Conservation (phyloP, 2,888 invertebrate genomes). For the Galerucella pusilla region DNA sequence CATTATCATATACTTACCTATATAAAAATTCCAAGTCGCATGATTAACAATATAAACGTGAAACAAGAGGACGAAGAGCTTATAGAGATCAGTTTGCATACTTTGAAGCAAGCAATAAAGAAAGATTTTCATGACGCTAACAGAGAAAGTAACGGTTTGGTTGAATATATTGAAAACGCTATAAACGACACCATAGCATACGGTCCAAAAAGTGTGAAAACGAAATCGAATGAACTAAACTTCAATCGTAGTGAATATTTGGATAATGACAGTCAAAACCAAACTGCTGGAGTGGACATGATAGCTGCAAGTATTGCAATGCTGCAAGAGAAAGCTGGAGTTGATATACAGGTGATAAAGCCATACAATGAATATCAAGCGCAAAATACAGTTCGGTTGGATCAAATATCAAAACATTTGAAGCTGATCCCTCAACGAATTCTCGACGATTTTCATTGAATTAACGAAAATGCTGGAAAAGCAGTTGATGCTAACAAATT, state of each 20-base stretch:
- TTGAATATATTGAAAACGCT: background rate
- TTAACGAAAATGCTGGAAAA: constrained; percentile 9
- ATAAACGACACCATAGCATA: background rate
- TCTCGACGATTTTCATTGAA: constrained; percentile 7
- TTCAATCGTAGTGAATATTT: background rate
- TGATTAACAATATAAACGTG: background rate
- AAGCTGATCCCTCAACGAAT: background rate
- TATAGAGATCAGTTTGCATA: background rate
- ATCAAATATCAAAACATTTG: constrained; percentile 2
- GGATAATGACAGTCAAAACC: background rate
- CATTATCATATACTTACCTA: background rate
- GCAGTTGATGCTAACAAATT: background rate
- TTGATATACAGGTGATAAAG: constrained; percentile 18
- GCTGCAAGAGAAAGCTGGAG: constrained; percentile 8
- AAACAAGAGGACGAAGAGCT: background rate
- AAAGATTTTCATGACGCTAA: background rate
- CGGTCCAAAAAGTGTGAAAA: background rate
- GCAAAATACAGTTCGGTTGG: background rate
- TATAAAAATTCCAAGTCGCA: constrained; percentile 5
- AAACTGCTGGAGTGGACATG: background rate
- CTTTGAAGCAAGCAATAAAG: background rate
- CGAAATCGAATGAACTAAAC: background rate
- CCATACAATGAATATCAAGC: constrained; percentile 10
- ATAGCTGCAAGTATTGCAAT: constrained; percentile 10
- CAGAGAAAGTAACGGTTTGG: background rate